phyloP scores from a whole-genome alignment of 1,140 invertebrate genomes.

The Drosophila burlai region DNA sequence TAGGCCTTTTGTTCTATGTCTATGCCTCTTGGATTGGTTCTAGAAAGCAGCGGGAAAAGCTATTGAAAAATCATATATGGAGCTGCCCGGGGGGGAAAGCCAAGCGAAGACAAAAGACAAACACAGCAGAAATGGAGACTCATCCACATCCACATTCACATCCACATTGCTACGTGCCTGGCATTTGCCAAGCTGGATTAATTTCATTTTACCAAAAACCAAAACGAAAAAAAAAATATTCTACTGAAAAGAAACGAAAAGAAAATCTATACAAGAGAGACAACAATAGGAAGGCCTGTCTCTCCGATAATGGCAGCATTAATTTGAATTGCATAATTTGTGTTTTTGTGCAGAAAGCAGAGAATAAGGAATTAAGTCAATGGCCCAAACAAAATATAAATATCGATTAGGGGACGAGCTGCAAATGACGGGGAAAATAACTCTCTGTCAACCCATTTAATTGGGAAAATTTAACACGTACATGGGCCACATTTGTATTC shows the following conservation, averaged over 20 bases:
- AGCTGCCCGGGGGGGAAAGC: slow-evolving; percentile 4
- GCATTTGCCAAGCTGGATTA: slow-evolving; percentile 80
- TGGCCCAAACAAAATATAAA: slow-evolving; percentile 80
- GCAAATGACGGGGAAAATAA: slow-evolving; percentile 56
- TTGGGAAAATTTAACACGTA: slow-evolving; percentile 82
- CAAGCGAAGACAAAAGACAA: slow-evolving; percentile 58
- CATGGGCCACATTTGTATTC: slow-evolving; percentile 76
- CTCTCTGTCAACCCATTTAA: slow-evolving; percentile 76
- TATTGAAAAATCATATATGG: slow-evolving; percentile 73
- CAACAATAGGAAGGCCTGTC: slow-evolving; percentile 7
- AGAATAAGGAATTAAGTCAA: slow-evolving; percentile 77
- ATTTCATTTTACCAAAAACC: slow-evolving; percentile 65
- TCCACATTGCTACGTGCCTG: slow-evolving; percentile 70
- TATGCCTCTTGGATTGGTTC: slow-evolving; percentile 20
- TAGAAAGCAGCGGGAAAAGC: slow-evolving; percentile 34
- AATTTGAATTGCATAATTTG: slow-evolving; percentile 84
- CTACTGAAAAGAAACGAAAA: slow-evolving; percentile 3
- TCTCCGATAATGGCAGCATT: slow-evolving; percentile 69
- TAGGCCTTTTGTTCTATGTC: slow-evolving; percentile 60
- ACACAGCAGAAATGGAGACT: slow-evolving; percentile 69
- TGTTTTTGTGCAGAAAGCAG: slow-evolving; percentile 56
- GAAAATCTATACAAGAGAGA: slow-evolving; percentile 23
- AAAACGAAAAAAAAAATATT: not conserved
- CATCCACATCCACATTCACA: slow-evolving; percentile 60
- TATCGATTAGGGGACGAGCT: slow-evolving; percentile 70